phyloP scores from a whole-genome alignment of 2,113 vertebrate genomes.

The Dipodomys merriami region DNA sequence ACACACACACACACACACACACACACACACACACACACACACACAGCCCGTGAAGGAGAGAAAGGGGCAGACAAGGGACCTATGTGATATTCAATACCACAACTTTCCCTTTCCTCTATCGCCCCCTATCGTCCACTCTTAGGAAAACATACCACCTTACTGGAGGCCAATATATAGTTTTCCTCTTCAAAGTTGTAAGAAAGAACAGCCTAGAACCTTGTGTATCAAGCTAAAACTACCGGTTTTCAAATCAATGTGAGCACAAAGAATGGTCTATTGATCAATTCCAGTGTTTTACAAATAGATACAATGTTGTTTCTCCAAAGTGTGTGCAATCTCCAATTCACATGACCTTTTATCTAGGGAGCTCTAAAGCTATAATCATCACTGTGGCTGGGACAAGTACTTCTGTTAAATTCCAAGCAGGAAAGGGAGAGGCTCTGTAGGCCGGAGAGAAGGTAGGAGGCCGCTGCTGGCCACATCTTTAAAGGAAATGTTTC shows the following conservation, averaged over 20 bases:
- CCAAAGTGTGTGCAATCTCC: not conserved
- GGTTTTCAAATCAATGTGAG: not conserved
- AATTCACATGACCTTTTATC: not conserved
- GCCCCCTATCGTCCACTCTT: too few species aligned
- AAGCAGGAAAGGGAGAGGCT: not conserved
- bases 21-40: too few species aligned
- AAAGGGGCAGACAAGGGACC: not conserved
- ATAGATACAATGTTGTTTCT: not conserved
- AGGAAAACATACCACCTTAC: not conserved
- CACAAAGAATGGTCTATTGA: not conserved
- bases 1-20: too few species aligned
- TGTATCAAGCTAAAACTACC: not conserved
- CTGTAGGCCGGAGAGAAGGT: not conserved
- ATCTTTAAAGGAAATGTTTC: slow-evolving; percentile 31
- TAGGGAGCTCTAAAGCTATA: not conserved
- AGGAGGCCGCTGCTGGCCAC: not conserved
- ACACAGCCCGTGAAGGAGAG: too few species aligned
- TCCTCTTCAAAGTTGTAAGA: not conserved
- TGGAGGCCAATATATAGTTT: too few species aligned
- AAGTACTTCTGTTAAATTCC: not conserved
- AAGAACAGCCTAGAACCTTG: not conserved
- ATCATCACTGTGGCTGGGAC: not conserved
- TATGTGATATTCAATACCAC: not conserved
- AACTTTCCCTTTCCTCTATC: accelerated
- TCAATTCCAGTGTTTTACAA: not conserved